Evolutionary conservation across 2,888 invertebrate genomes (phyloP).

Genomic region (Biston stratarius): DNA sequence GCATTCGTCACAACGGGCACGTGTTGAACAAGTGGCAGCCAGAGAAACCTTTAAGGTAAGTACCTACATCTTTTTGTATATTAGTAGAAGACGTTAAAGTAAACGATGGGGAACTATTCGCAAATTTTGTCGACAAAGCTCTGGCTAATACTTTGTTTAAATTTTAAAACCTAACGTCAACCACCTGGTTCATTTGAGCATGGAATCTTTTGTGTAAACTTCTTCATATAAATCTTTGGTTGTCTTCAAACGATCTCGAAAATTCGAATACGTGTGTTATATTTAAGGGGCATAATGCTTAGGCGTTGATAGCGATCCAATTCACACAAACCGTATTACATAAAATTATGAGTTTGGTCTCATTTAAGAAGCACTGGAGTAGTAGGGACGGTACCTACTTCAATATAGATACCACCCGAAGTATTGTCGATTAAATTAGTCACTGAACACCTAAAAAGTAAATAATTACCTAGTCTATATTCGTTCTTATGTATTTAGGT

Average conservation of each 20-base stretch:
- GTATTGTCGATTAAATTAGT: slow-evolving; percentile 1
- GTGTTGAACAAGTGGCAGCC: slow-evolving; percentile 20
- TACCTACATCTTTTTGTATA: slow-evolving; percentile 17
- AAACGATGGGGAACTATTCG: not conserved
- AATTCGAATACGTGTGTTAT: too few species aligned
- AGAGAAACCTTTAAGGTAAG: slow-evolving; percentile 21
- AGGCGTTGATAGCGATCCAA: too few species aligned
- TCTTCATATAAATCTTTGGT: too few species aligned
- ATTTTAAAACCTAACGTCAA: too few species aligned
- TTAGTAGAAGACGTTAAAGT: not conserved
- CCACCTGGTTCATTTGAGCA: too few species aligned
- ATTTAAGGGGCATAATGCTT: too few species aligned
- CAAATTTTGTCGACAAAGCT: not conserved
- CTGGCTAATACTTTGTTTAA: not conserved
- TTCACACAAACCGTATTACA: too few species aligned
- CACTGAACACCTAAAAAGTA: slow-evolving; percentile 2
- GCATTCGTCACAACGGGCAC: slow-evolving; percentile 23
- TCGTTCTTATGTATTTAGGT: slow-evolving; percentile 18
- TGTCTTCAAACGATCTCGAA: too few species aligned
- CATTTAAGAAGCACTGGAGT: too few species aligned
- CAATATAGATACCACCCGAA: not conserved
- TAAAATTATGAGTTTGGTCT: too few species aligned
- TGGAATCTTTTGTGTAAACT: too few species aligned
- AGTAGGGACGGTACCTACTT: too few species aligned
- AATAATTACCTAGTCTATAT: slow-evolving; percentile 6